Percentiles rank a stretch among this genome's conserved stretches.
These are phyloP conservation scores for Atta texana DNA, from an alignment of 1,140 invertebrate species.

Conservation along the genomic window DNA sequence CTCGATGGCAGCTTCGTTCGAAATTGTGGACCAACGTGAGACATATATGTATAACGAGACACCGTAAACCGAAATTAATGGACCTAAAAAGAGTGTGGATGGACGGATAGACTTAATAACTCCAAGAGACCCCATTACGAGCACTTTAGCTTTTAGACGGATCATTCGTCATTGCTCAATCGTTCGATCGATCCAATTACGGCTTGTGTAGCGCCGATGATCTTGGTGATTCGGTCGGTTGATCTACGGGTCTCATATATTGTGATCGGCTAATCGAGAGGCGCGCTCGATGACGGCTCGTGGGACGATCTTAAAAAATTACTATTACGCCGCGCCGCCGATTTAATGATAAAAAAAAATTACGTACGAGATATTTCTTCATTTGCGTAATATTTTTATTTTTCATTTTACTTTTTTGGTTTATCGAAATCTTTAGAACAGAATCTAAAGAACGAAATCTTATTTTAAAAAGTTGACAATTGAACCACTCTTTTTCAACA, in stretches of 20 bases:
- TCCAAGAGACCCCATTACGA: conserved; percentile 71
- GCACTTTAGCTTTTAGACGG: conserved; percentile 68
- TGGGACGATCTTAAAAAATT: conserved; percentile 45
- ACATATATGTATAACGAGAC: conserved; percentile 60
- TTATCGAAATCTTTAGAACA: neutral
- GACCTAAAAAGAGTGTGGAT: conserved; percentile 51
- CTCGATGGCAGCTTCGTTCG: neutral
- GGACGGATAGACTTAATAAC: conserved; percentile 73
- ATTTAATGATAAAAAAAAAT: conserved; percentile 1
- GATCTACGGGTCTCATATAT: conserved; percentile 67
- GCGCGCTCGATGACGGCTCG: conserved; percentile 58
- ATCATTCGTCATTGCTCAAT: conserved; percentile 78
- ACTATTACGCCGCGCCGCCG: neutral
- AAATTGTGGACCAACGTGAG: conserved; percentile 39
- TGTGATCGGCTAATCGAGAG: conserved; percentile 74
- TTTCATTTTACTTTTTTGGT: neutral
- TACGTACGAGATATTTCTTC: neutral
- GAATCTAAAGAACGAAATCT: too few relatives aligned
- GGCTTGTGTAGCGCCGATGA: conserved; percentile 67
- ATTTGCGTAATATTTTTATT: conserved; percentile 24
- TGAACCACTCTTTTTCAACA: too few relatives aligned
- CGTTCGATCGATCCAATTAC: conserved; percentile 77
- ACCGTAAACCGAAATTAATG: conserved; percentile 71
- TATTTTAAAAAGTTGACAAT: too few relatives aligned
- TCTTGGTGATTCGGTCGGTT: conserved; percentile 65